Evolutionary conservation across 2,888 invertebrate genomes (phyloP).

Genomic region (Altica lythri): DNA sequence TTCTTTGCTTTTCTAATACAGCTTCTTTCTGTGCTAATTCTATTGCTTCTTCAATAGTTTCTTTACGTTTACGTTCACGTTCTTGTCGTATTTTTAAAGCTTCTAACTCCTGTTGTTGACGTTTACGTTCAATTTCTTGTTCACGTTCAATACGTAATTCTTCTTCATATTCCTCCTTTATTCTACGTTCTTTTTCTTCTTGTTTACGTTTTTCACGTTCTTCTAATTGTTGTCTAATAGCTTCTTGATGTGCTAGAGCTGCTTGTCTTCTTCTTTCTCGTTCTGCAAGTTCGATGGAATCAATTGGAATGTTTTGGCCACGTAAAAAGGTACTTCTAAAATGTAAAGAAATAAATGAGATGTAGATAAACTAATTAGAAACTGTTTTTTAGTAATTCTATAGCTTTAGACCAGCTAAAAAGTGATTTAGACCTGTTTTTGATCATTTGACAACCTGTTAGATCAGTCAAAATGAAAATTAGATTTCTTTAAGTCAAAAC

Average conservation of each 20-base stretch:
- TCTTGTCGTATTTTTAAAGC: conserved; percentile 70
- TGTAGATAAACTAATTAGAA: no score
- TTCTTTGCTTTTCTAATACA: conserved; percentile 59
- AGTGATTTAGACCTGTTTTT: no score
- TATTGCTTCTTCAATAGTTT: conserved; percentile 76
- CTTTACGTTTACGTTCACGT: conserved; percentile 72
- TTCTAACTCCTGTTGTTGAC: conserved; percentile 74
- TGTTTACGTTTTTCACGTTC: conserved; percentile 77
- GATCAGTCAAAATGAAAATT: no score
- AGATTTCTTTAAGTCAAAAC: no score
- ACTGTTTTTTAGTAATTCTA: no score
- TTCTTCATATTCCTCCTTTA: conserved; percentile 80
- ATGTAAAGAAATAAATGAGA: background rate
- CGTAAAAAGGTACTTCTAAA: conserved; percentile 68
- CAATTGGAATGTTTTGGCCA: conserved; percentile 85
- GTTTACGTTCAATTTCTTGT: conserved; percentile 69
- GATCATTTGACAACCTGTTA: no score
- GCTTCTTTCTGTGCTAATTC: conserved; percentile 71
- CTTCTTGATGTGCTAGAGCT: conserved; percentile 85
- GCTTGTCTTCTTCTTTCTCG: conserved; percentile 80
- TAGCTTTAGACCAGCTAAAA: no score
- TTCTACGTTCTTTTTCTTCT: conserved; percentile 74
- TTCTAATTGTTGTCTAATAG: conserved; percentile 82
- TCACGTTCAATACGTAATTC: conserved; percentile 78
- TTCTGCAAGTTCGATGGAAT: conserved; percentile 79